A percentile compares a stretch with the other conserved stretches of the same genome.
phyloP scores from a whole-genome alignment of 2,113 vertebrate genomes.

The Sander vitreus region DNA sequence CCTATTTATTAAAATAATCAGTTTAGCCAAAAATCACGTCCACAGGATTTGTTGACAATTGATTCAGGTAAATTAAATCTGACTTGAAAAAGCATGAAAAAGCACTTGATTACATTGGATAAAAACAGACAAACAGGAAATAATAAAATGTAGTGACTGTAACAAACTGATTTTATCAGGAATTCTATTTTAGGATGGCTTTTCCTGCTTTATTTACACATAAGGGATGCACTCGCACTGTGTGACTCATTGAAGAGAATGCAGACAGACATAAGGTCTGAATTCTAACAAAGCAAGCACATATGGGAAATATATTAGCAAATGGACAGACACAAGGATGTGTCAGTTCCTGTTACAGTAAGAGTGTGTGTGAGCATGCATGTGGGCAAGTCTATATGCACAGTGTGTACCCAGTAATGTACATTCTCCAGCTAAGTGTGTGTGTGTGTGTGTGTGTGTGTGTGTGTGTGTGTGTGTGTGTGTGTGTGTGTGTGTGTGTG shows the following conservation, averaged over 20 bases:
- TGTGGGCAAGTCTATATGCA: constrained; percentile 21
- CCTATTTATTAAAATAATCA: not conserved
- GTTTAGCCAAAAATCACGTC: not conserved
- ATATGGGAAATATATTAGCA: constrained; percentile 60
- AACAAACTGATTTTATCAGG: not conserved
- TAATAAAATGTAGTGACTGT: not conserved
- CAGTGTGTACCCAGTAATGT: constrained; percentile 7
- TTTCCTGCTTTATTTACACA: constrained; percentile 34
- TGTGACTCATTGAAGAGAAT: constrained; percentile 33
- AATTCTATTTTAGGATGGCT: constrained; percentile 4
- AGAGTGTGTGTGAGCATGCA: constrained; percentile 7
- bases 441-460: constrained; percentile 16
- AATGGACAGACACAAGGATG: constrained; percentile 32
- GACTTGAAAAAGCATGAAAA: not conserved
- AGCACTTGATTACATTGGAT: not conserved
- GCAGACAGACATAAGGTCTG: constrained; percentile 10
- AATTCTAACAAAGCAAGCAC: constrained; percentile 31
- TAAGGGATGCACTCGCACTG: not conserved
- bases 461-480: not conserved
- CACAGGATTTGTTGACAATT: not conserved
- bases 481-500: not conserved
- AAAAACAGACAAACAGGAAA: not conserved
- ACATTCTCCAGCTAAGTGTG: not conserved
- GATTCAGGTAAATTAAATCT: constrained; percentile 1
- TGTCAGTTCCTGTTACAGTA: not conserved